phyloP scores from a whole-genome alignment of 2,888 invertebrate species.

The Drosophila paramelanica region DNA sequence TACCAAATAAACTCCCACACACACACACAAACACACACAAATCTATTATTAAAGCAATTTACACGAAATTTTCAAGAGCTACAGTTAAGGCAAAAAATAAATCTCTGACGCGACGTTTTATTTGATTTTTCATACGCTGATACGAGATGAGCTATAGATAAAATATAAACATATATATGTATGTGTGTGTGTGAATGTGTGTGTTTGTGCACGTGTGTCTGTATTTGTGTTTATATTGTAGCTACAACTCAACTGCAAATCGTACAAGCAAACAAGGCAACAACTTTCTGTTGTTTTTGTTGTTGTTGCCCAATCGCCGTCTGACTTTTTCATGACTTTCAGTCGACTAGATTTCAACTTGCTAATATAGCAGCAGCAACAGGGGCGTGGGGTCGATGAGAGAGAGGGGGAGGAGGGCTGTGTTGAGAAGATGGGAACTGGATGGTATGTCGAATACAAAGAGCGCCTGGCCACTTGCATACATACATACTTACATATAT shows the following conservation, averaged over 20 bases:
- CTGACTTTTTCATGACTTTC: slow-evolving; percentile 50
- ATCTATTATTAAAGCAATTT: slow-evolving; percentile 24
- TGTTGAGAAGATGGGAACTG: slow-evolving; percentile 28
- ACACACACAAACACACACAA: background rate
- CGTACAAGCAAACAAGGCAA: slow-evolving; percentile 69
- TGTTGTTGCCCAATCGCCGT: slow-evolving; percentile 40
- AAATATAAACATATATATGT: slow-evolving; percentile 11
- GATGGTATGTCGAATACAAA: slow-evolving; percentile 37
- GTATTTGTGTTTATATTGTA: slow-evolving; percentile 47
- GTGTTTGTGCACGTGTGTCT: slow-evolving; percentile 1
- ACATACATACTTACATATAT: slow-evolving; percentile 17
- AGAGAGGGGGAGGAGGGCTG: background rate
- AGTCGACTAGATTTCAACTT: slow-evolving; percentile 64
- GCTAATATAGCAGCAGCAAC: slow-evolving; percentile 56
- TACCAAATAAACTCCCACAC: slow-evolving; percentile 17
- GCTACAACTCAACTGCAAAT: slow-evolving; percentile 66
- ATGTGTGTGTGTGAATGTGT: slow-evolving; percentile 2
- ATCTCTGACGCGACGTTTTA: slow-evolving; percentile 36
- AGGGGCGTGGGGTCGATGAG: background rate
- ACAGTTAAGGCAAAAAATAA: slow-evolving; percentile 21
- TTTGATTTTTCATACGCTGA: slow-evolving; percentile 37
- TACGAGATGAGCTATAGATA: slow-evolving; percentile 31
- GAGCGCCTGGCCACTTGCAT: slow-evolving; percentile 40
- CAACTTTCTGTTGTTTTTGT: slow-evolving; percentile 37
- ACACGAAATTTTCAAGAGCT: slow-evolving; percentile 27